Evolutionary conservation across 2,113 vertebrate species (phyloP).

Genomic region (Otocyon megalotis): DNA sequence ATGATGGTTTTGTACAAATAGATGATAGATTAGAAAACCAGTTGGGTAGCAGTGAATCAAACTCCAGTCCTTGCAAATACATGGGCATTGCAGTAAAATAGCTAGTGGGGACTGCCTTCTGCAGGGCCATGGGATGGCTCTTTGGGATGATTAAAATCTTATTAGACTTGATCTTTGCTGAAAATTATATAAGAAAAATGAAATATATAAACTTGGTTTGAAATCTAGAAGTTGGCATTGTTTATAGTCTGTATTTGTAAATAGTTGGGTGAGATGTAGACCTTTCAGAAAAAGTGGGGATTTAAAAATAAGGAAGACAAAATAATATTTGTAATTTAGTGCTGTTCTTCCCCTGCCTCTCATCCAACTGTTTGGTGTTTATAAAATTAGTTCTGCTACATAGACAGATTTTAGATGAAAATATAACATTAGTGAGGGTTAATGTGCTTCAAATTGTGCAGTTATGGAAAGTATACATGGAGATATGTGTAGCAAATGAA

Average conservation of each 20-base stretch:
- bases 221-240: not conserved
- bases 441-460: not conserved
- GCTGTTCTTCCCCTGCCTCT: not conserved
- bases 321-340: not conserved
- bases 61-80: not conserved
- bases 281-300: not conserved
- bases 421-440: not conserved
- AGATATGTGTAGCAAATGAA: not conserved
- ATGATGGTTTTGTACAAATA: not conserved
- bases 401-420: not conserved
- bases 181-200: not conserved
- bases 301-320: not conserved
- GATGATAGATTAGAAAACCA: not conserved
- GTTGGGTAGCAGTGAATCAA: not conserved
- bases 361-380: not conserved
- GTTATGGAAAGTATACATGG: not conserved
- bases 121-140: not conserved
- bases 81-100: not conserved
- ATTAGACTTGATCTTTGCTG: not conserved
- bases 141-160: not conserved
- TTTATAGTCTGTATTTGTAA: constrained; percentile 22
- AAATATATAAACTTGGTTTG: not conserved
- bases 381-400: not conserved
- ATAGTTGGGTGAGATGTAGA: not conserved
- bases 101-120: not conserved